phyloP scores from a whole-genome alignment of 2,797 vertebrate species.

The Dryobates pubescens region DNA sequence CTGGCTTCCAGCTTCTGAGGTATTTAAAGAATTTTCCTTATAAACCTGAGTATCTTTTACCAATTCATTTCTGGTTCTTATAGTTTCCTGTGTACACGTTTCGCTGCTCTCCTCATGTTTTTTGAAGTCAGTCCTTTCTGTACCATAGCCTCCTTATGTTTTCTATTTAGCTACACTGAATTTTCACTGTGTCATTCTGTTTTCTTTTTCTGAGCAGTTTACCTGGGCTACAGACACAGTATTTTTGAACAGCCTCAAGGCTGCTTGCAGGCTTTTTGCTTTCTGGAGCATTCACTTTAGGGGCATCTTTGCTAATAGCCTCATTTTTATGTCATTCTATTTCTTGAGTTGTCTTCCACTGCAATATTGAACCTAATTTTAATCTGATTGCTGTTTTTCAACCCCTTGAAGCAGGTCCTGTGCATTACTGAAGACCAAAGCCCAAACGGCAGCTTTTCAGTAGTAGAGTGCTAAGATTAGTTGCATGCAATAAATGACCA shows the following conservation, averaged over 20 bases:
- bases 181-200: neutral
- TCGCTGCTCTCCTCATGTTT: neutral
- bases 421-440: neutral
- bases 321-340: slow-evolving; percentile 9
- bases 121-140: neutral
- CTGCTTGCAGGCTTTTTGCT: neutral
- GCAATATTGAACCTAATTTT: slow-evolving; percentile 33
- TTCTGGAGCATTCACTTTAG: neutral
- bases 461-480: neutral
- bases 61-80: neutral
- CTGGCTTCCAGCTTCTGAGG: neutral
- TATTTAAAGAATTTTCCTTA: neutral
- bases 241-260: neutral
- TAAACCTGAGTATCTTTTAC: neutral
- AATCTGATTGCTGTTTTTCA: neutral
- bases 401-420: neutral
- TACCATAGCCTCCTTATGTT: neutral
- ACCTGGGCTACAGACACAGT: neutral
- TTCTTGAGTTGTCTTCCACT: neutral
- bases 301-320: neutral
- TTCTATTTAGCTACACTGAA: neutral
- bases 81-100: neutral
- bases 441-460: neutral
- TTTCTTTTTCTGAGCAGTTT: slow-evolving; percentile 15
- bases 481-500: neutral